These are phyloP conservation scores for Lasioglossum lativentre DNA, from an alignment of 2,888 invertebrate species.

Conservation along the genomic window DNA sequence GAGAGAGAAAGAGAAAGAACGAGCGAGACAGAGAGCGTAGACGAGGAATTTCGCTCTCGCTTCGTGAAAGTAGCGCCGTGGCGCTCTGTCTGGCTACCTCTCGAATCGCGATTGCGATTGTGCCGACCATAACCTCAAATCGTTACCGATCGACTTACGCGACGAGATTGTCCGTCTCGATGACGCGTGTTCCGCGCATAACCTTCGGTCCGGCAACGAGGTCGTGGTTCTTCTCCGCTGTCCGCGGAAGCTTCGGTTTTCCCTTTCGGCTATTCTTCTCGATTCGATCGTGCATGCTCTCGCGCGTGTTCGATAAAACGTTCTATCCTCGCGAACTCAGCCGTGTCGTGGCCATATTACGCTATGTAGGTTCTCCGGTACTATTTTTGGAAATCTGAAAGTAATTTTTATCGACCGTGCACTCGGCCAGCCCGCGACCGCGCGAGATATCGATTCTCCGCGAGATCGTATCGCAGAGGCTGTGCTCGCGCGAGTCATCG, in stretches of 20 bases:
- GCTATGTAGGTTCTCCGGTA: background rate
- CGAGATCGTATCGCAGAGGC: background rate
- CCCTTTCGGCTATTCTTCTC: background rate
- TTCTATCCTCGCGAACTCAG: background rate
- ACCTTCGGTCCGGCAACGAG: slow-evolving; percentile 46
- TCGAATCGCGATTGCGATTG: slow-evolving; percentile 46
- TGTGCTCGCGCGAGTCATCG: background rate
- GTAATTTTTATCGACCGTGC: slow-evolving; percentile 2
- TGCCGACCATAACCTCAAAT: slow-evolving; percentile 74
- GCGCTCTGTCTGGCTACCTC: slow-evolving; percentile 67
- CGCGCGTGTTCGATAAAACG: background rate
- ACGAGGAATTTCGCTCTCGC: slow-evolving; percentile 69
- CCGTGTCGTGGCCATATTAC: background rate
- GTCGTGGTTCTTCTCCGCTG: background rate
- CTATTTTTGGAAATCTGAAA: slow-evolving; percentile 1
- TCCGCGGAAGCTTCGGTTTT: slow-evolving; percentile 33
- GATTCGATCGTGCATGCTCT: background rate
- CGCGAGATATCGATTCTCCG: slow-evolving; percentile 2
- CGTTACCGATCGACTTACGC: slow-evolving; percentile 23
- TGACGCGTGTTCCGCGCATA: slow-evolving; percentile 12
- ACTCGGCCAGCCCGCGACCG: background rate
- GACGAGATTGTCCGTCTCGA: slow-evolving; percentile 11
- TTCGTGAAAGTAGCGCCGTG: slow-evolving; percentile 74
- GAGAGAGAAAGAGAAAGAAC: background rate
- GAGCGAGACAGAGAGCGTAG: slow-evolving; percentile 30